Percentiles rank a stretch among this genome's conserved stretches.
These are phyloP conservation scores for Mus caroli DNA, from an alignment of 2,797 vertebrate species.

Conservation along the genomic window DNA sequence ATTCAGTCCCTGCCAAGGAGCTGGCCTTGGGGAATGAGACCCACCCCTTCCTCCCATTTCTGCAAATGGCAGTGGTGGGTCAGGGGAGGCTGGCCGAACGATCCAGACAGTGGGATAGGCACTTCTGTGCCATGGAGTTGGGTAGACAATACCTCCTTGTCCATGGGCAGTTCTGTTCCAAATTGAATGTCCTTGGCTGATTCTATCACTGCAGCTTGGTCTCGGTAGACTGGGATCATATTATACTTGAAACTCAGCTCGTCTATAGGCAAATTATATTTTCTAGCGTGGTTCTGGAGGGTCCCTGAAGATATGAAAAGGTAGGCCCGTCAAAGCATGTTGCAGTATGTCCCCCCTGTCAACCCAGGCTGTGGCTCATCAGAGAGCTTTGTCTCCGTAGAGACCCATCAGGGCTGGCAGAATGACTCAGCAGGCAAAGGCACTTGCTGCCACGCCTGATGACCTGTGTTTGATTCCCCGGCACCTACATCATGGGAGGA, in stretches of 20 bases:
- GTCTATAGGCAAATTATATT: constrained; percentile 93
- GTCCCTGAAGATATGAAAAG: constrained; percentile 86
- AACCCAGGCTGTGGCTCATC: neutral
- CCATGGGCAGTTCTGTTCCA: constrained; percentile 89
- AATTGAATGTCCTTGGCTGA: constrained; percentile 85
- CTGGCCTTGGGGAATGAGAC: neutral
- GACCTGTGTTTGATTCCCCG: neutral
- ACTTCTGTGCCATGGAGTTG: neutral
- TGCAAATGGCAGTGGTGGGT: neutral
- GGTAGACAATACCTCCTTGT: constrained; percentile 87
- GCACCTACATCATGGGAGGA: neutral
- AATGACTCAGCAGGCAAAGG: neutral
- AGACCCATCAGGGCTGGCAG: neutral
- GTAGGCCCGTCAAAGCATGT: neutral
- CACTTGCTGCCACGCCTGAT: neutral
- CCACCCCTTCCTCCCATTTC: neutral
- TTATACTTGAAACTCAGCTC: constrained; percentile 93
- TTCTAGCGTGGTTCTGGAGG: constrained; percentile 93
- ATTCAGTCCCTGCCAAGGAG: neutral
- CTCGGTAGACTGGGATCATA: constrained; percentile 89
- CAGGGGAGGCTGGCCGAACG: neutral
- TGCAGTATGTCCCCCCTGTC: rapidly evolving
- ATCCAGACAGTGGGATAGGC: neutral
- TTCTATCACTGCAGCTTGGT: constrained; percentile 90
- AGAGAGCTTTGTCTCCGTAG: neutral